Percentiles rank a stretch among this genome's conserved stretches.
phyloP scores from a whole-genome alignment of 2,797 vertebrate genomes.

The Cygnus olor region DNA sequence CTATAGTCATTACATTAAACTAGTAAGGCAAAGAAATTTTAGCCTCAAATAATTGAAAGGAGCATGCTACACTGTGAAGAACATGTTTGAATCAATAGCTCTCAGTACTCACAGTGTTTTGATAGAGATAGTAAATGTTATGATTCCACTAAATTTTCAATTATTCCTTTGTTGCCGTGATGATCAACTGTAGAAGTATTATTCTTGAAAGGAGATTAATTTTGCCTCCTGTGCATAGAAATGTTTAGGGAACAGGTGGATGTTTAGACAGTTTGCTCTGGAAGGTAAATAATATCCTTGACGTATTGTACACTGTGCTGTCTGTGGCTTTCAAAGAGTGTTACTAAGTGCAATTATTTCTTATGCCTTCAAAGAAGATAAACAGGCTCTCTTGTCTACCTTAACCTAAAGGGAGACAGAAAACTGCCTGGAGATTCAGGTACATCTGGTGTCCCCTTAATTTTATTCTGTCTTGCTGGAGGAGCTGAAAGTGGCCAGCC shows the following conservation, averaged over 20 bases:
- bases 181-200: not conserved
- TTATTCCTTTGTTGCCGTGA: not conserved
- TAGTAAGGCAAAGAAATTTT: not conserved
- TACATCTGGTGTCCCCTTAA: not conserved
- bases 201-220: conserved; percentile 25
- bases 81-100: not conserved
- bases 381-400: not conserved
- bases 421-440: conserved; percentile 19
- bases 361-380: not conserved
- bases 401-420: not conserved
- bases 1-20: not conserved
- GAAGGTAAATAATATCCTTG: conserved; percentile 34
- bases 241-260: not conserved
- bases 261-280: conserved; percentile 23
- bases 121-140: not conserved
- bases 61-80: not conserved
- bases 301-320: not conserved
- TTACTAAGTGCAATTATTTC: not conserved
- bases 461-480: not conserved
- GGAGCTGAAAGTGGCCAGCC: conserved; percentile 33
- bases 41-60: not conserved
- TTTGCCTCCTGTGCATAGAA: not conserved
- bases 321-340: not conserved
- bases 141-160: not conserved
- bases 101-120: not conserved